These are phyloP conservation scores for Eristalis intricaria DNA, from an alignment of 2,888 invertebrate genomes.

Conservation along the genomic window DNA sequence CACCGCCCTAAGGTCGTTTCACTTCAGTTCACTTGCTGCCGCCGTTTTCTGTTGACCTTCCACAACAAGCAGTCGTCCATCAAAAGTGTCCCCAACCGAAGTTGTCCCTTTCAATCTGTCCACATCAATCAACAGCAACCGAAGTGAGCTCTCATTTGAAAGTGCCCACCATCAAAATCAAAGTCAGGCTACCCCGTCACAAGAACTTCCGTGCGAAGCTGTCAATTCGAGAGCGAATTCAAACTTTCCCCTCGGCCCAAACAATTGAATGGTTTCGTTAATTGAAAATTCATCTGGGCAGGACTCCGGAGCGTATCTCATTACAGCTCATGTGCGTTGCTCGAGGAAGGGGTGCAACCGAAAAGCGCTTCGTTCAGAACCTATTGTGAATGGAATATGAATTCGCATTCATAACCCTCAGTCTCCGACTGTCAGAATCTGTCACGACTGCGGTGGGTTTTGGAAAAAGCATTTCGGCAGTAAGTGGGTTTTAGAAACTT, in stretches of 20 bases:
- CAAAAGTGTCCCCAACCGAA: not conserved
- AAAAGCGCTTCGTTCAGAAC: not conserved
- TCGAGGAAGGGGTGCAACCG: not conserved
- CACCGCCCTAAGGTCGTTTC: conserved; percentile 1
- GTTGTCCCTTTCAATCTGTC: not conserved
- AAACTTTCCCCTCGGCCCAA: not conserved
- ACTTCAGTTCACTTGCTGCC: not conserved
- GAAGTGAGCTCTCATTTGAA: not conserved
- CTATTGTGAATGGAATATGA: not conserved
- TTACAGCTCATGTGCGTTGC: not conserved
- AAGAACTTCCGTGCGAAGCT: not conserved
- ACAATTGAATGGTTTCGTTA: not conserved
- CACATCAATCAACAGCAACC: not conserved
- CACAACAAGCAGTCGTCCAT: not conserved
- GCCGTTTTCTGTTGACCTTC: not conserved
- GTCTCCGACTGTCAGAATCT: not conserved
- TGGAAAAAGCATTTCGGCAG: not conserved
- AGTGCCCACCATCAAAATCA: not conserved
- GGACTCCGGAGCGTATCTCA: not conserved
- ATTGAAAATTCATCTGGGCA: not conserved
- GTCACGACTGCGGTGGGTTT: not conserved
- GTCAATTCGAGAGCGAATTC: not conserved
- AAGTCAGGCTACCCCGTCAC: too few species aligned
- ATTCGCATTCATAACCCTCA: not conserved
- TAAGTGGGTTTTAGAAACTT: not conserved